Evolutionary conservation across 2,888 invertebrate species (phyloP), one percentile per base, ranked within the genome.

Genomic region (Andrena praecox): DNA sequence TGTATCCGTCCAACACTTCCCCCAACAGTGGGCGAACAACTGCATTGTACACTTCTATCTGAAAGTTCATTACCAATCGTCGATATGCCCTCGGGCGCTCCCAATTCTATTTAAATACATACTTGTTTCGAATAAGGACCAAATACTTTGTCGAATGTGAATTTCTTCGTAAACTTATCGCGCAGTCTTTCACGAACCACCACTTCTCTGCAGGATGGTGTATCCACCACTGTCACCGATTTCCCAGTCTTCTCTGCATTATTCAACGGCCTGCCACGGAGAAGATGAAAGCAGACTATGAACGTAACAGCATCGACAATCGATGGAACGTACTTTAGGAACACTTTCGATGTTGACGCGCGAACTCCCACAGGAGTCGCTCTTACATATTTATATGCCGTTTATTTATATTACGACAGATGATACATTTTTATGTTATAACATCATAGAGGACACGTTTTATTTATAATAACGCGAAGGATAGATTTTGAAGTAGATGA

Each of bases 1-100:
- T 99, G 94, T 99, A 99, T 0, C 99, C 99, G 29, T 96, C 95
- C 31, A 99, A 95, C 8, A 99, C 99, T 94, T 99, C 99, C 80
- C 97, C 96, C 73, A 99, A 96, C 27, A 99, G 95, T 0, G 99
- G 99, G 69, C 96, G 96, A 12, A 99, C 98, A 59, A 99, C 97
- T 60, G 96, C 95, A 86, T 96, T 96, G 94, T 99, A 99, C 10
- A 99, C 96, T 92, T 98, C 98, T 77, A 97, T 95, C 96, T 97
- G 93, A 54, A 89, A 83, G 81, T 86, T 87, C 66, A 62, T 62
- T 8, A 42, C 2, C 2, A n/a, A 52, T 63, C 3, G 42, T 24
- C 33, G 3, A 20, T 12, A 29, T 20, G 54, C 67, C 7, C 5
- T 29, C 0, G 60, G 42, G 64, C 8, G 33, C 16, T 7, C 4